A percentile compares a stretch with the other conserved stretches of the same genome.
Conservation (phyloP, 2,113 vertebrate species). For the Platycercus adscitus region DNA sequence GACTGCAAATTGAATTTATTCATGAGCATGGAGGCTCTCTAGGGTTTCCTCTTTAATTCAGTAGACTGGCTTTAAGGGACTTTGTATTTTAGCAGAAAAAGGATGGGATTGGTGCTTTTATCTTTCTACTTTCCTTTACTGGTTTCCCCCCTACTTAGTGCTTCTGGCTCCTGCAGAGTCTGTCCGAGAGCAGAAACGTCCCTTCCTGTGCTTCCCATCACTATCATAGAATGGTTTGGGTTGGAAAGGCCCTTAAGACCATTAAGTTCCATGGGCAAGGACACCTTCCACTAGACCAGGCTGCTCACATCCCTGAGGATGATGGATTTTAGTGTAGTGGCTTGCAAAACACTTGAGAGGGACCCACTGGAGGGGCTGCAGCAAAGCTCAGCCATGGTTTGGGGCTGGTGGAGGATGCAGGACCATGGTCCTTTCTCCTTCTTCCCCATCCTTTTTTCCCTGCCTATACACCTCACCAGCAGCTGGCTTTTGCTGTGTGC, state of each 20-base stretch:
- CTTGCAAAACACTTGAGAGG: neutral
- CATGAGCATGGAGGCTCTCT: conserved; percentile 35
- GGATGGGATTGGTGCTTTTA: neutral
- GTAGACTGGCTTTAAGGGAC: conserved; percentile 39
- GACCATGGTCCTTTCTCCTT: neutral
- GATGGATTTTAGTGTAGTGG: accelerated
- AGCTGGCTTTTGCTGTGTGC: neutral
- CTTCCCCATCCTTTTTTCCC: neutral
- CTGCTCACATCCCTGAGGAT: neutral
- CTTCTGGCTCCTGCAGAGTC: neutral
- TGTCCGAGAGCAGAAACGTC: neutral
- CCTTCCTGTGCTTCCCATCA: neutral
- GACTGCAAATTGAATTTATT: conserved; percentile 58
- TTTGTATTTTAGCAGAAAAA: neutral
- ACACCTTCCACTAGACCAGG: neutral
- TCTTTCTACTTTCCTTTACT: neutral
- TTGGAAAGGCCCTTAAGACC: neutral
- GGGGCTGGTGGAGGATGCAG: neutral
- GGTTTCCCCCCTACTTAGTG: neutral
- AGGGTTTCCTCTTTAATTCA: conserved; percentile 60
- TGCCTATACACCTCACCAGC: neutral
- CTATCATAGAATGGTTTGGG: neutral
- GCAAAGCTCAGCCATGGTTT: neutral
- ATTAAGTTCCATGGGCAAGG: neutral
- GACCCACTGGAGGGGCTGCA: neutral